Percentiles rank a stretch among this genome's conserved stretches.
phyloP scores from a whole-genome alignment of 2,888 invertebrate genomes.

The Temnothorax ravouxi region DNA sequence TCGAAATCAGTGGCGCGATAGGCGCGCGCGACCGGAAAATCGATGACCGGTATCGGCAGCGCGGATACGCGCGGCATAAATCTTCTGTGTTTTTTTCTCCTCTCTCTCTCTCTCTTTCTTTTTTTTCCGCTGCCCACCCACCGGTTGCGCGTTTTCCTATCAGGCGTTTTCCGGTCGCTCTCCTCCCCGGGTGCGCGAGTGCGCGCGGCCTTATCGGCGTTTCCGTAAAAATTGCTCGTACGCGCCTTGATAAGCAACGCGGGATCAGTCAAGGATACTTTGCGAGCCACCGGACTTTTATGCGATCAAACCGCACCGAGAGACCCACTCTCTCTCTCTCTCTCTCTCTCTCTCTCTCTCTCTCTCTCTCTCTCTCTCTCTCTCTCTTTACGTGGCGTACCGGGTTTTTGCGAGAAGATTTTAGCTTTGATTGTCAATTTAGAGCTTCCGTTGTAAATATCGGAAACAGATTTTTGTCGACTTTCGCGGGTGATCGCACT shows the following conservation, averaged over 20 bases:
- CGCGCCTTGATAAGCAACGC: constrained; percentile 46
- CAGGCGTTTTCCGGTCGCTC: constrained; percentile 45
- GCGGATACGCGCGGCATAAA: constrained; percentile 57
- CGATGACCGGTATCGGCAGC: constrained; percentile 46
- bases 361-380: not conserved
- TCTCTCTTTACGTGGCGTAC: not conserved
- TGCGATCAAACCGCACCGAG: not conserved
- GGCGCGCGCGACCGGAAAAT: constrained; percentile 57
- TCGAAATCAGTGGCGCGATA: constrained; percentile 56
- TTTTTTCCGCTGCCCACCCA: constrained; percentile 39
- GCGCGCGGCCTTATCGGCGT: constrained; percentile 49
- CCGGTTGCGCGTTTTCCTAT: constrained; percentile 56
- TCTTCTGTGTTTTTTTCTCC: constrained; percentile 28
- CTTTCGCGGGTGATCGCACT: not conserved
- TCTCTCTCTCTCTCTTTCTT: not conserved
- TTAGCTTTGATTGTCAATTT: constrained; percentile 29
- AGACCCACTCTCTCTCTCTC: not conserved
- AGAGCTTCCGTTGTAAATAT: constrained; percentile 34
- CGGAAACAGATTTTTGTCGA: constrained; percentile 45
- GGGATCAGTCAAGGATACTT: constrained; percentile 41
- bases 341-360: too few species aligned
- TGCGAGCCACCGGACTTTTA: constrained; percentile 18
- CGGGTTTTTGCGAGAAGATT: constrained; percentile 27
- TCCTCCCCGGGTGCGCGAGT: not conserved
- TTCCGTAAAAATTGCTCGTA: constrained; percentile 58